phyloP scores from a whole-genome alignment of 2,797 vertebrate genomes.

The Coendou prehensilis region DNA sequence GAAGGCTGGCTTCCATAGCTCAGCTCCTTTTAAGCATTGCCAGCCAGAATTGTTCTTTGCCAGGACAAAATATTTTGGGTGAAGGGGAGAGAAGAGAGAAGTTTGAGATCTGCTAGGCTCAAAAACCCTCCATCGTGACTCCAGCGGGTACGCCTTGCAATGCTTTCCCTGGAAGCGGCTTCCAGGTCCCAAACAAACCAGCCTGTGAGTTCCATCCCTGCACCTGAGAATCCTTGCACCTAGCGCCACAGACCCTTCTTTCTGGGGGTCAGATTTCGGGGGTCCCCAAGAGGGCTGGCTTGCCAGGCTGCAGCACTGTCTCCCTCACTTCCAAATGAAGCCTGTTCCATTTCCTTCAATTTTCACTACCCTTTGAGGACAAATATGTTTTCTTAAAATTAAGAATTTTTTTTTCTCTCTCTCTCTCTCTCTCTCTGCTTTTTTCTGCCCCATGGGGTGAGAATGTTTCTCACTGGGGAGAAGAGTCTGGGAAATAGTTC shows the following conservation, averaged over 20 bases:
- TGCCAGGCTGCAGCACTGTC: conserved; percentile 28
- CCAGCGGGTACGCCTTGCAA: not conserved
- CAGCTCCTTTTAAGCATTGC: not conserved
- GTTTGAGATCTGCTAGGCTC: not conserved
- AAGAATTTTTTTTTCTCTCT: conserved; percentile 47
- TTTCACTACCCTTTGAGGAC: conserved; percentile 66
- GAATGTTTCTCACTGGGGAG: conserved; percentile 72
- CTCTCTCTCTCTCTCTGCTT: not conserved
- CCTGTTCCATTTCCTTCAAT: conserved; percentile 26
- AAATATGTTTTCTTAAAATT: conserved; percentile 70
- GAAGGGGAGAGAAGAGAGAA: not conserved
- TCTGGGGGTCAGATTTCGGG: conserved; percentile 33
- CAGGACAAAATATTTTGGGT: conserved; percentile 19
- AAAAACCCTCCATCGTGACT: not conserved
- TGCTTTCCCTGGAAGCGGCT: not conserved
- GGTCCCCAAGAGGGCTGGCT: not conserved
- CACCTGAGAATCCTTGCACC: not conserved
- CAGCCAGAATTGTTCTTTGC: not conserved
- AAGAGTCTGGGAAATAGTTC: not conserved
- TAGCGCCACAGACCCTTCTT: not conserved
- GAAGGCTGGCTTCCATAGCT: not conserved
- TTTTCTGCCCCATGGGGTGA: conserved; percentile 19
- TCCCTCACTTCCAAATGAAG: not conserved
- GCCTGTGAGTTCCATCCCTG: not conserved
- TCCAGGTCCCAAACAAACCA: not conserved